Evolutionary conservation across 2,113 vertebrate species (phyloP).

Genomic region (Ameiurus melas): DNA sequence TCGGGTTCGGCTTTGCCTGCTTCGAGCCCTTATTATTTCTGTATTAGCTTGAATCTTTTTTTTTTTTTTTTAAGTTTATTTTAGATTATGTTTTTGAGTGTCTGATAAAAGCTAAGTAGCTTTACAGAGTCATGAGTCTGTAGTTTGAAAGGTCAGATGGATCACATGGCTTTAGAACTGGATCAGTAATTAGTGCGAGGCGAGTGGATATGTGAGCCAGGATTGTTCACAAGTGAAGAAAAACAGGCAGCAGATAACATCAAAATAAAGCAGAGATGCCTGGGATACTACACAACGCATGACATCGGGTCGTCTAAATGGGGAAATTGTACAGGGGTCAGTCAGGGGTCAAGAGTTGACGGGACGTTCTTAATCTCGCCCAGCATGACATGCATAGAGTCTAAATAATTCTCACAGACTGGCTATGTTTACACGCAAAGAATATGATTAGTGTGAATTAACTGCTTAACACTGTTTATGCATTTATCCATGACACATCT

Average conservation of each 20-base stretch:
- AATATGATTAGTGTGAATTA: background rate
- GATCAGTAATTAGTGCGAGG: background rate
- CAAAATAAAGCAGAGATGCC: background rate
- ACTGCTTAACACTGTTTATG: background rate
- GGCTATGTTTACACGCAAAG: background rate
- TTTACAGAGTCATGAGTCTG: background rate
- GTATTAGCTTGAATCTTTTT: background rate
- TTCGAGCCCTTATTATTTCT: background rate
- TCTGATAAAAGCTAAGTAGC: background rate
- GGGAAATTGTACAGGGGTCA: background rate
- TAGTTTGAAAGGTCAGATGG: background rate
- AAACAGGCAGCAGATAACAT: background rate
- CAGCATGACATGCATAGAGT: background rate
- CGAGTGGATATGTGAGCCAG: background rate
- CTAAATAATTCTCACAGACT: background rate
- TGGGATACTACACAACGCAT: background rate
- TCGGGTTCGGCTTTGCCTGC: background rate
- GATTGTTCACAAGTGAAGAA: background rate
- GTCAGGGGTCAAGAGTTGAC: conserved; percentile 1
- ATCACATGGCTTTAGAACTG: background rate
- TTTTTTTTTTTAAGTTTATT: background rate
- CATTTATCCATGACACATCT: background rate
- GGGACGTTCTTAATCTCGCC: background rate
- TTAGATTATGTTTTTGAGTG: background rate
- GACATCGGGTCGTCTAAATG: background rate